phyloP scores from a whole-genome alignment of 92 coral and sea anemone genomes.

The Pocillopora grandis region DNA sequence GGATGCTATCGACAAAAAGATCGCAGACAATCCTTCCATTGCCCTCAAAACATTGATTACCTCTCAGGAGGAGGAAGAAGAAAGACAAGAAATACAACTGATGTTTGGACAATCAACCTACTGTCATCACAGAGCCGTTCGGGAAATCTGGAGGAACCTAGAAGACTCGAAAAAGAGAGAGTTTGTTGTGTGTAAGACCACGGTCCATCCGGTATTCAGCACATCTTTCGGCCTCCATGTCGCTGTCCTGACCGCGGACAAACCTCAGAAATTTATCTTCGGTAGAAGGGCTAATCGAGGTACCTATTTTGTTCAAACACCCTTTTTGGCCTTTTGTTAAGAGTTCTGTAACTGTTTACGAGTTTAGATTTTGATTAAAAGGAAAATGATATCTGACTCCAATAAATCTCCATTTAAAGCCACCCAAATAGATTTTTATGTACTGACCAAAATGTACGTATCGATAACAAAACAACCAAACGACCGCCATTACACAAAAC shows the following conservation, averaged over 20 bases:
- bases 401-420: too few relatives aligned
- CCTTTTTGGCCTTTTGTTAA: too few relatives aligned
- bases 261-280: constrained; percentile 88
- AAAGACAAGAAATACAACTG: constrained; percentile 87
- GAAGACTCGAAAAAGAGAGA: constrained; percentile 68
- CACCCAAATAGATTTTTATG: too few relatives aligned
- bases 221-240: constrained; percentile 99
- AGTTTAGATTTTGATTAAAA: too few relatives aligned
- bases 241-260: constrained; percentile 97
- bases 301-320: background rate
- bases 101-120: constrained; percentile 86
- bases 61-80: constrained; percentile 95
- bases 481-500: too few relatives aligned
- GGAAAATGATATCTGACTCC: too few relatives aligned
- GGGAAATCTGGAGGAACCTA: constrained; percentile 92
- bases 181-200: constrained; percentile 83
- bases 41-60: constrained; percentile 89
- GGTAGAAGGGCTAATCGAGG: constrained; percentile 94
- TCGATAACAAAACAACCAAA: too few relatives aligned
- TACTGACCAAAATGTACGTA: too few relatives aligned
- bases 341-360: too few relatives aligned
- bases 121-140: constrained; percentile 95
- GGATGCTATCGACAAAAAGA: constrained; percentile 87
- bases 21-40: constrained; percentile 89
- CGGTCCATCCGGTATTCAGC: constrained; percentile 89